A percentile compares a stretch with the other conserved stretches of the same genome.
phyloP scores from a whole-genome alignment of 2,888 invertebrate species.

The Cenopis cana region DNA sequence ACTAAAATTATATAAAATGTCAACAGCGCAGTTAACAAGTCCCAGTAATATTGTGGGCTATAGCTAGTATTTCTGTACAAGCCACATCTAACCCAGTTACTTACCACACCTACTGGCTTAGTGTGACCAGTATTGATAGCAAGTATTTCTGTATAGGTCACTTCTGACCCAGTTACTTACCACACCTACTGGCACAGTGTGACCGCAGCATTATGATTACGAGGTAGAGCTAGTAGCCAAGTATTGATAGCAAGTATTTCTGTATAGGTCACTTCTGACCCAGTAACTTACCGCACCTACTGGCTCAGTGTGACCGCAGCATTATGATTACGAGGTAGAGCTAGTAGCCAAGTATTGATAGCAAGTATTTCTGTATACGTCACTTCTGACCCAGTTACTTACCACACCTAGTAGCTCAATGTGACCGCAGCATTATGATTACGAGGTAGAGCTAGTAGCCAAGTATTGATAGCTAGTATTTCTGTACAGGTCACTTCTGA shows the following conservation, averaged over 20 bases:
- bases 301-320: slow-evolving; percentile 3
- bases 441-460: slow-evolving; percentile 18
- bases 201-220: slow-evolving; percentile 14
- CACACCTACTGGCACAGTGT: neutral
- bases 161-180: slow-evolving; percentile 1
- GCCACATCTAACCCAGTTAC: no score
- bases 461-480: slow-evolving; percentile 11
- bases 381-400: slow-evolving; percentile 1
- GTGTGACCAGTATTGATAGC: no score
- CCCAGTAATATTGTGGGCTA: neutral
- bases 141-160: neutral
- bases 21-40: no score
- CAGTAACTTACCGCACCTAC: neutral
- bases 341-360: slow-evolving; percentile 22
- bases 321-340: slow-evolving; percentile 20
- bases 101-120: no score
- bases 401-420: neutral
- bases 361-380: neutral
- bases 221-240: slow-evolving; percentile 18
- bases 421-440: slow-evolving; percentile 14
- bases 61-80: no score
- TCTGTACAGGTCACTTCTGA: neutral
- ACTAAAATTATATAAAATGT: no score
- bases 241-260: slow-evolving; percentile 1
- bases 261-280: neutral